Evolutionary conservation across 2,113 vertebrate species (phyloP).

Genomic region (Pongo abelii): DNA sequence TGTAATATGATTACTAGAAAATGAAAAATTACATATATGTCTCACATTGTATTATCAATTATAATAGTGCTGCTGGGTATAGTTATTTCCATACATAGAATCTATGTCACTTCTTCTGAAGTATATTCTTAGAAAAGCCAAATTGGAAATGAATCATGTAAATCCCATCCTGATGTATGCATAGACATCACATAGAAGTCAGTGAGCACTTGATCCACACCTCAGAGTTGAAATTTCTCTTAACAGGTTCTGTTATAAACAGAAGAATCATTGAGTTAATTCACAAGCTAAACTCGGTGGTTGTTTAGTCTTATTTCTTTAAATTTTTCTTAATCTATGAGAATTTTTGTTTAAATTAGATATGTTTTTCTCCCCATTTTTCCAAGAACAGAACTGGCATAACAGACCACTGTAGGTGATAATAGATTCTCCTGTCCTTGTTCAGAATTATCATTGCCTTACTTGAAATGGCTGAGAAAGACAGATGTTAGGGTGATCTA

Average conservation of each 20-base stretch:
- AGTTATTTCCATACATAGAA: not conserved
- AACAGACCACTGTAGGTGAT: not conserved
- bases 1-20: not conserved
- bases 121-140: not conserved
- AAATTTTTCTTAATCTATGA: not conserved
- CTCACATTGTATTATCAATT: not conserved
- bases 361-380: not conserved
- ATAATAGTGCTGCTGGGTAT: not conserved
- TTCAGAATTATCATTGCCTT: not conserved
- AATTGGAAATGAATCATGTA: not conserved
- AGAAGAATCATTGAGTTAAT: not conserved
- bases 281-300: not conserved
- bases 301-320: not conserved
- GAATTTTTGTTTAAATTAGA: not conserved
- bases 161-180: not conserved
- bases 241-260: not conserved
- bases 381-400: not conserved
- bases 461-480: not conserved
- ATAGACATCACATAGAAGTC: not conserved
- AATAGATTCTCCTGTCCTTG: not conserved
- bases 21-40: not conserved
- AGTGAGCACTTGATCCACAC: constrained; percentile 53
- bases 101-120: not conserved
- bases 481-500: not conserved
- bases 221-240: not conserved